Base-by-base conservation (phyloP, 1,140 invertebrate genomes). In the Orchestia grillus region DNA sequence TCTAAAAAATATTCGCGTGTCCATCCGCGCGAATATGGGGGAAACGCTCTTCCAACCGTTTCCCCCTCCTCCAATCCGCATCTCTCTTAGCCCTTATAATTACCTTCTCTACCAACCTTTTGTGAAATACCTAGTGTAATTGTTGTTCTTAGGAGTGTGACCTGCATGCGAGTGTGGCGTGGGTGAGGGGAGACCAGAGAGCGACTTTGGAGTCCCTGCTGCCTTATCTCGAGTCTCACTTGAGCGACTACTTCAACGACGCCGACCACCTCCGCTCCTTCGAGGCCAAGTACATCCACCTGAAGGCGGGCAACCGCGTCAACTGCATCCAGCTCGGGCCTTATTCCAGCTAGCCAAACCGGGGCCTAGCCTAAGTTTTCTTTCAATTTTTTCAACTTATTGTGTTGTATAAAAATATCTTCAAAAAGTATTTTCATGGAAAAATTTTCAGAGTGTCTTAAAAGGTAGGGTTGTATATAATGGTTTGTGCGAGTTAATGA, bases 321-420 rank as follows among this genome's bases (percentile, higher is more conserved):
- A 94, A 45, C 92, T 94, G 92, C 92, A 94, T 94, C 43, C 92
- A 94, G 40, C 92, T 94, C 11, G 92, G 92, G 16, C 92, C 92
- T 45, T 94, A 94, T 40, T 40, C 43, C 44, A 94, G 92, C 92
- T 94, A 94, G 92, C 92, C 40, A 94, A 16, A 45, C 43, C 92
- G 41, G 15, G 28, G 88, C 88, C 43, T 90, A 41, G 43, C n/a
- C 41, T 42, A 42, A 42, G 15, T 11, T 90, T 90, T 90, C 88
- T 90, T 90, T 42, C 23, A 16, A 42, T 6, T 19, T 90, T 90
- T 90, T 90, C 41, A 44, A 8, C 43, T 90, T 90, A 42, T 90
- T 90, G 28, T 90, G 15, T 77, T 36, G 62, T 77, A 77, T 3
- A 77, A 77, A 28, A 77, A 28, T 19, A 77, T 77, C 62, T 77